These are phyloP conservation scores for Corythoichthys haematopterus DNA, from an alignment of 2,113 vertebrate genomes.

Conservation along the genomic window DNA sequence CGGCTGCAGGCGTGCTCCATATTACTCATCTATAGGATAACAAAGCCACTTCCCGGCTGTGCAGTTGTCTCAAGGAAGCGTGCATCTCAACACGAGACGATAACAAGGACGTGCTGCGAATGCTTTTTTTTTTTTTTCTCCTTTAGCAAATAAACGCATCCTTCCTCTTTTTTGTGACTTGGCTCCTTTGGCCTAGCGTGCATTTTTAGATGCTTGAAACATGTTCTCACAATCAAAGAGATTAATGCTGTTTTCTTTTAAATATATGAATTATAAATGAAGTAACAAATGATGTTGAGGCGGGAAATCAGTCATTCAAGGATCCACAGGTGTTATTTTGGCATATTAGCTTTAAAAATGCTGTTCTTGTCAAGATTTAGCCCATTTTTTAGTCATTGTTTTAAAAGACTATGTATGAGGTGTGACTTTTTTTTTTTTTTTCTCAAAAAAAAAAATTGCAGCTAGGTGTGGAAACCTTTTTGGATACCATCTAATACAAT, in stretches of 20 bases:
- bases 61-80: conserved; percentile 2
- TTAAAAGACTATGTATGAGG: too few relatives aligned
- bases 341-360: too few relatives aligned
- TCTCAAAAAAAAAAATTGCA: too few relatives aligned
- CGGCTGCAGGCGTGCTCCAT: conserved; percentile 34
- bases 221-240: not conserved
- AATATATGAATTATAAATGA: too few relatives aligned
- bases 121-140: not conserved
- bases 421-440: too few relatives aligned
- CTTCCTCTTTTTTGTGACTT: not conserved
- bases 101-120: not conserved
- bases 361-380: too few relatives aligned
- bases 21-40: conserved; percentile 42
- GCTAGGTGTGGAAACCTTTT: too few relatives aligned
- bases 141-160: not conserved
- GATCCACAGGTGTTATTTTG: too few relatives aligned
- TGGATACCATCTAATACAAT: too few relatives aligned
- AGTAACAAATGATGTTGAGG: too few relatives aligned
- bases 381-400: too few relatives aligned
- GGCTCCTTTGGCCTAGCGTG: not conserved
- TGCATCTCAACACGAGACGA: not conserved
- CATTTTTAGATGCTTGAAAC: not conserved
- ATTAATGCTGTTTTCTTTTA: not conserved
- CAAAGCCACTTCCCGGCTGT: conserved; percentile 48
- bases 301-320: too few relatives aligned